Evolutionary conservation across 2,797 vertebrate genomes (phyloP).

Genomic region (Rallus crepitans): DNA sequence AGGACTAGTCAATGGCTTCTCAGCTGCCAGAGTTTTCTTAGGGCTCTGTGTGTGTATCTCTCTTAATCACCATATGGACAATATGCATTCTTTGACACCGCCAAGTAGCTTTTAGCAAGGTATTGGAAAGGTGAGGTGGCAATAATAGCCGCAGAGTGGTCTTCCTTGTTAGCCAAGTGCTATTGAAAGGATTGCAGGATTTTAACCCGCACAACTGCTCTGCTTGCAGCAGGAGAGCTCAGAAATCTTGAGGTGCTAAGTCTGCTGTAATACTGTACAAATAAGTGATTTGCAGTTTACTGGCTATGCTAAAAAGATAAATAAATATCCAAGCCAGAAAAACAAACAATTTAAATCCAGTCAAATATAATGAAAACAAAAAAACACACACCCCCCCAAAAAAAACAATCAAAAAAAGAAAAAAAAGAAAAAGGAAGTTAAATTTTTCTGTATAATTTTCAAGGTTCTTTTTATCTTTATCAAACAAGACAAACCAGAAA

Average conservation of each 20-base stretch:
- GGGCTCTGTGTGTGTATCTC: not conserved
- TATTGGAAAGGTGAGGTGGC: slow-evolving; percentile 9
- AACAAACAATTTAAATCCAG: not conserved
- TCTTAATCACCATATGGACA: not conserved
- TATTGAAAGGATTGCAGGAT: not conserved
- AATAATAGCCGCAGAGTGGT: not conserved
- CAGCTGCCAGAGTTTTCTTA: slow-evolving; percentile 12
- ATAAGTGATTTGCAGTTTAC: not conserved
- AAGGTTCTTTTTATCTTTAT: not conserved
- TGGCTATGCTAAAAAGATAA: not conserved
- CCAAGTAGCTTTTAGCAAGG: slow-evolving; percentile 45
- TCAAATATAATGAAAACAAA: not conserved
- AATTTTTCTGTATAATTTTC: not conserved
- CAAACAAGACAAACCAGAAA: not conserved
- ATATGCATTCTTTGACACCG: not conserved
- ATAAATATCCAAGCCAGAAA: not conserved
- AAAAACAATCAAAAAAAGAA: not conserved
- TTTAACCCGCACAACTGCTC: not conserved
- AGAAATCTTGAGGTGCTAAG: not conserved
- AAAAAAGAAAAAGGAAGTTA: not conserved
- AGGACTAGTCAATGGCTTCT: not conserved
- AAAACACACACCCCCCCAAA: too few species aligned
- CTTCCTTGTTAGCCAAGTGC: not conserved
- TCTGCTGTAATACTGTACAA: not conserved
- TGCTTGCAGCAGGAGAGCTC: not conserved